Evolutionary conservation across 2,113 vertebrate species (phyloP).

Genomic region (Malurus melanocephalus): DNA sequence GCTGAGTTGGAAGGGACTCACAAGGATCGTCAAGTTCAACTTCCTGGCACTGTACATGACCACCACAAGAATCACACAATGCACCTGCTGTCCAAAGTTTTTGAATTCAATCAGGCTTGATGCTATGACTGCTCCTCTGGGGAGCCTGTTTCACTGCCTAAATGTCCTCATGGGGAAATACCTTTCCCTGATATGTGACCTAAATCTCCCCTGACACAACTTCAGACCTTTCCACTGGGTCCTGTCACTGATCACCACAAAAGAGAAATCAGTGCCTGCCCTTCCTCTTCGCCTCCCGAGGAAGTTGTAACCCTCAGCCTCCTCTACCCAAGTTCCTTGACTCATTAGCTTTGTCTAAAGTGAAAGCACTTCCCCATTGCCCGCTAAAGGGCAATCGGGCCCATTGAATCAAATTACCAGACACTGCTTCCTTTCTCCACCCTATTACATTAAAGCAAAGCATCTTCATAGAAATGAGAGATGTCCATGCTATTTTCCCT

Average conservation of each 20-base stretch:
- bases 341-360: neutral
- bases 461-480: neutral
- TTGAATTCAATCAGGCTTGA: neutral
- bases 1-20: neutral
- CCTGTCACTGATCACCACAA: neutral
- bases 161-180: neutral
- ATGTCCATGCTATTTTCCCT: neutral
- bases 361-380: neutral
- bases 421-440: neutral
- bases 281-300: neutral
- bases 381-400: neutral
- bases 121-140: neutral
- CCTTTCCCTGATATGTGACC: neutral
- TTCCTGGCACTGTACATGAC: neutral
- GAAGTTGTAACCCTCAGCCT: neutral
- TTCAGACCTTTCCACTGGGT: neutral
- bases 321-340: neutral
- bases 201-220: neutral
- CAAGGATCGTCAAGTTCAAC: accelerated
- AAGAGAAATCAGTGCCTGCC: neutral
- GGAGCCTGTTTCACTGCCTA: neutral
- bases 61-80: neutral
- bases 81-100: neutral
- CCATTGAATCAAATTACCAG: neutral
- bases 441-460: neutral